Conservation (phyloP, 1,140 invertebrate species). For the Bombus confusus region DNA sequence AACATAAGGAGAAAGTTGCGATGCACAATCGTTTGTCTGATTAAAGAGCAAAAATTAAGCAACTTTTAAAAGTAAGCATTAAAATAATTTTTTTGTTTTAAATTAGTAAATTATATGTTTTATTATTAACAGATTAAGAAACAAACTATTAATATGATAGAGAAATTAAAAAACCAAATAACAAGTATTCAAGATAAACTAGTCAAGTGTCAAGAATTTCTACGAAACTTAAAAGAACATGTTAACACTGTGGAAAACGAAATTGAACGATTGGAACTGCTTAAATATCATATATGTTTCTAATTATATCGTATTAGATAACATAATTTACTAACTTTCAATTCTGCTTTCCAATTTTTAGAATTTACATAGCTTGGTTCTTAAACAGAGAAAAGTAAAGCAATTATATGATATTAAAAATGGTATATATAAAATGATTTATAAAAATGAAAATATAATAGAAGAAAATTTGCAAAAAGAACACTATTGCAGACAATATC, state of each 20-base stretch:
- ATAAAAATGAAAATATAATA: conserved; percentile 80
- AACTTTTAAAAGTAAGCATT: conserved; percentile 80
- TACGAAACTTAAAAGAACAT: conserved; percentile 71
- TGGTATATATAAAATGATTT: conserved; percentile 80
- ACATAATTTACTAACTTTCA: conserved; percentile 23
- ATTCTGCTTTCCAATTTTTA: conserved; percentile 64
- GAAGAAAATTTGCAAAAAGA: conserved; percentile 82
- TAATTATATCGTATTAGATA: not conserved
- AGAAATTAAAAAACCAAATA: conserved; percentile 65
- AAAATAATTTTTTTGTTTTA: not conserved
- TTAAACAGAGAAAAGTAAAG: conserved; percentile 84
- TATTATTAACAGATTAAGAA: conserved; percentile 75
- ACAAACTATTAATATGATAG: conserved; percentile 70
- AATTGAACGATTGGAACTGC: conserved; percentile 79
- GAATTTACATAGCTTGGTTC: conserved; percentile 85
- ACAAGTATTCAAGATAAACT: conserved; percentile 67
- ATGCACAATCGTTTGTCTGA: conserved; percentile 83
- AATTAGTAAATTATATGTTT: conserved; percentile 17
- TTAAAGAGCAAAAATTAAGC: conserved; percentile 83
- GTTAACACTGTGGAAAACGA: conserved; percentile 80
- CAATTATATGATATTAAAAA: conserved; percentile 83
- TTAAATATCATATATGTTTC: conserved; percentile 77
- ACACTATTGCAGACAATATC: conserved; percentile 79
- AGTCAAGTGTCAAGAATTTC: conserved; percentile 63
- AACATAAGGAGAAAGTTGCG: conserved; percentile 76